Evolutionary conservation across 2,888 invertebrate genomes (phyloP), one percentile per base, ranked within the genome.

Genomic region (Spodoptera littoralis): DNA sequence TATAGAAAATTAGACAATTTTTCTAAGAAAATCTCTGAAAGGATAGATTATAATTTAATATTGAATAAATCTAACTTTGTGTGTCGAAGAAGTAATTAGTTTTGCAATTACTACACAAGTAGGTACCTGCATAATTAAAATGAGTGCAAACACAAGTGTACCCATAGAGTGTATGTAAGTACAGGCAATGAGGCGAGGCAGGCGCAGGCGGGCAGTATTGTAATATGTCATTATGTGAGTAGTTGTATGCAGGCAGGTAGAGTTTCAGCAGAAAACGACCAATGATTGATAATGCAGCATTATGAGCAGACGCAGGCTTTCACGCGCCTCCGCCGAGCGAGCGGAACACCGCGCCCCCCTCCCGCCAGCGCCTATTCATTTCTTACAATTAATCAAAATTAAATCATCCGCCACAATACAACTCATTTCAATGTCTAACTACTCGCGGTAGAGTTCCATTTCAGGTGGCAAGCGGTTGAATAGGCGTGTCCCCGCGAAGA

Each of bases 301-400:
- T 84, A 84, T 88, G 74, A 73, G 77, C 75, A 72, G 53, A 72
- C 71, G 77, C 71, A 72, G 54, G 59, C 77, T 77, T 76, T 59
- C 73, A 63, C 68, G 62, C 59, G 52, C 65, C 46, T 53, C 60
- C 62, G 54, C 62, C 58, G 49, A 66, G 57, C 65, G 36, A 47
- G 11, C 65, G 51, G 65, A 76, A 6, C 49, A 8, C 72, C 70
- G 70, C 60, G 55, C 46, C 42, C 42, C 57, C 45, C 62, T n/a
- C 52, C 53, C 69, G 50, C 60, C 55, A 52, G 55, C 59, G 60
- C 81, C 92, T 92, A 91, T 92, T 92, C 93, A 92, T 91, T 91
- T 93, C 93, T 92, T 88, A 92, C 94, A 93, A 94, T 93, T 94
- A 94, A 94, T 94, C 94, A 93, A 94, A 92, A 93, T 93, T 93